Evolutionary conservation across 2,113 vertebrate genomes (phyloP), one percentile per base, ranked within the genome.

Genomic region (Melozone crissalis): DNA sequence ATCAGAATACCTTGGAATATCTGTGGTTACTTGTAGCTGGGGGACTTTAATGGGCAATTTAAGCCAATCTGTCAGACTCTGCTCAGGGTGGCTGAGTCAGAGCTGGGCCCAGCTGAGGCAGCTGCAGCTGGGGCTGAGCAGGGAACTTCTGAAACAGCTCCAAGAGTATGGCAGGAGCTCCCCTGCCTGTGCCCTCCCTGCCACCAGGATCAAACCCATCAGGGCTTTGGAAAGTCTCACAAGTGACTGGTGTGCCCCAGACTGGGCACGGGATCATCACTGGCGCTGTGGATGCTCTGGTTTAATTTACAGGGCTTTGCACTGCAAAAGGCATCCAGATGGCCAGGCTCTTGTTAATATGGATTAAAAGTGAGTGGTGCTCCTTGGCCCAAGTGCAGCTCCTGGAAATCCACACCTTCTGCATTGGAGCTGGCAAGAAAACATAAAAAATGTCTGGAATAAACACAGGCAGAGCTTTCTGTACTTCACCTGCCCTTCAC

Each of bases 61-160:
- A 18, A 87, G 77, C 20, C 96, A 30, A 89, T 91, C 87, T 92
- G 77, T 74, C 93, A 80, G 47, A 35, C 54, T 76, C 23, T 83
- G 62, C 72, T 79, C 44, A 13, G 76, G 68, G 84, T 2, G 73
- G 68, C 94, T 89, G 88, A 94, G 69, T 94, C 89, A 89, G 72
- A 69, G 49, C 41, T 35, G 4, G 73, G 59, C 87, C 76, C 61
- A 55, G 81, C 69, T 77, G 22, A 67, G 73, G 73, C 59, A 87
- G 84, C 68, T 71, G 89, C 61, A 84, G 35, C 83, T 90, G 79
- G 57, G 65, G 73, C 65, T 43, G 80, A 73, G 77, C 68, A 62
- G 51, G 49, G 67, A 58, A 57, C 58, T 57, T 51, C 52, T 79
- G 30, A 37, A 59, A 57, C 1, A 2, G 30, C 83, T 61, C 83